Evolutionary conservation across 2,888 invertebrate species (phyloP).

Genomic region (Onthophagus sagittarius): DNA sequence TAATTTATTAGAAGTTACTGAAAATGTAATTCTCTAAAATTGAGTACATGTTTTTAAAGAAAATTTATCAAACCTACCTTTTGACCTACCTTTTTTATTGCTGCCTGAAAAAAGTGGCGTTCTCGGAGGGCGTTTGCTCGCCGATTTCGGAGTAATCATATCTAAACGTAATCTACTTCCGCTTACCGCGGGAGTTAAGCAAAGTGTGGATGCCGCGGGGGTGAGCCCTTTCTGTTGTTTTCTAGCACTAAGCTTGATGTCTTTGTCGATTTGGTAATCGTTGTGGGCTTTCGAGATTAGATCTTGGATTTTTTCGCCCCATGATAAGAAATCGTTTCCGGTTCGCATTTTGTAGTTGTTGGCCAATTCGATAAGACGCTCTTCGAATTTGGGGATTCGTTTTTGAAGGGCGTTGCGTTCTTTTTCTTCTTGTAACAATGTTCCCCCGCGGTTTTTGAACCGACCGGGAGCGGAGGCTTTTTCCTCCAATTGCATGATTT

Average conservation of each 20-base stretch:
- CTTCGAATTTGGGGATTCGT: constrained; percentile 71
- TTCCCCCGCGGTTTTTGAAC: constrained; percentile 84
- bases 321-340: constrained; percentile 57
- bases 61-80: no score
- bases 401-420: constrained; percentile 73
- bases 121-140: no score
- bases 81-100: no score
- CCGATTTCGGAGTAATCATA: no score
- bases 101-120: no score
- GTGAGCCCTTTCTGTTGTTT: no score
- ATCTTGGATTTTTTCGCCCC: constrained; percentile 61
- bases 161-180: no score
- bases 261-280: constrained; percentile 56
- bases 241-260: constrained; percentile 53
- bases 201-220: no score
- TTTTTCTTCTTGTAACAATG: constrained; percentile 79
- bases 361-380: constrained; percentile 57
- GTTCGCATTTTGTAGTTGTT: constrained; percentile 54
- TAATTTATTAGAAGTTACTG: neutral
- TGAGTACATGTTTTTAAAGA: no score
- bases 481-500: constrained; percentile 71
- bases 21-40: neutral
- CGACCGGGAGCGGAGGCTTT: constrained; percentile 76
- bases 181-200: no score
- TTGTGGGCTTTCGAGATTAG: constrained; percentile 61